Conservation (phyloP, 2,113 vertebrate genomes). For the Chinchilla lanigera region DNA sequence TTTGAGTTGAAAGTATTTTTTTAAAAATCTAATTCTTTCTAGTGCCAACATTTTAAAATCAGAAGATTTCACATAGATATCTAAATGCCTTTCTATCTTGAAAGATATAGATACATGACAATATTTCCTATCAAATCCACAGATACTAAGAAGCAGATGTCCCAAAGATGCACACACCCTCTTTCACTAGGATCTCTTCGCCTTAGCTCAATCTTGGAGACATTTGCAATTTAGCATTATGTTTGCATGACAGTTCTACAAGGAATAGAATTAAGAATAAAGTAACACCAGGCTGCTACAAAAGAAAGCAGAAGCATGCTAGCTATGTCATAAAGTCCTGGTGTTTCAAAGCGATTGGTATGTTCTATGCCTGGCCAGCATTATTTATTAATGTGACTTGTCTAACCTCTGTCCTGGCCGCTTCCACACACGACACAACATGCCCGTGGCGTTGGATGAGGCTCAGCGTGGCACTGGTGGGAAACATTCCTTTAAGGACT, state of each 20-base stretch:
- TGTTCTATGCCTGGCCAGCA: not conserved
- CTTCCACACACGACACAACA: not conserved
- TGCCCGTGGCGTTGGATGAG: fast-evolving
- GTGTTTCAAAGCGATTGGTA: not conserved
- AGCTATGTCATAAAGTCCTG: not conserved
- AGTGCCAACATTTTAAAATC: not conserved
- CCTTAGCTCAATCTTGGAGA: not conserved
- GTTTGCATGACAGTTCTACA: not conserved
- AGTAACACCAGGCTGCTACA: not conserved
- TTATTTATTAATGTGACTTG: fast-evolving
- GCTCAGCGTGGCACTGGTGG: fast-evolving
- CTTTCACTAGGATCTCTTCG: not conserved
- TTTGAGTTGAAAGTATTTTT: not conserved
- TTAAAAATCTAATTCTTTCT: not conserved
- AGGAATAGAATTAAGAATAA: not conserved
- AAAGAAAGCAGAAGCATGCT: not conserved
- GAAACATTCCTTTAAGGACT: not conserved
- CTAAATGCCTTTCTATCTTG: not conserved
- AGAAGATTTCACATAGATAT: not conserved
- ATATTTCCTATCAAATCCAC: not conserved
- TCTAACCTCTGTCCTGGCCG: not conserved
- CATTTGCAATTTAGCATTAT: not conserved
- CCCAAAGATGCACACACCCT: not conserved
- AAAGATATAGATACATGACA: not conserved
- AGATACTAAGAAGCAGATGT: not conserved